A percentile compares a stretch with the other conserved stretches of the same genome.
phyloP scores from a whole-genome alignment of 2,888 invertebrate species.

The Amiota communis region DNA sequence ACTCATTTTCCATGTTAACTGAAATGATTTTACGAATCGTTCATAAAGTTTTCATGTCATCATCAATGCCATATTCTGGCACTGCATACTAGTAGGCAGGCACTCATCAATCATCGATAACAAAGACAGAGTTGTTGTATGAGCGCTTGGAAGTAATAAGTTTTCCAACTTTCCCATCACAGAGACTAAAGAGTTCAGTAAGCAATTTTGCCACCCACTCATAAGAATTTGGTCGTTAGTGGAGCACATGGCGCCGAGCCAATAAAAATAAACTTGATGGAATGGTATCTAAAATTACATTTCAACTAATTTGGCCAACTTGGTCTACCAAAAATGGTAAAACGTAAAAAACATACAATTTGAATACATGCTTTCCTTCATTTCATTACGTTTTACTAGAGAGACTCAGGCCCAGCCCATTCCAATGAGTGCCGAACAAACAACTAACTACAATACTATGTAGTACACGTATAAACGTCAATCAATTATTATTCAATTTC shows the following conservation, averaged over 20 bases:
- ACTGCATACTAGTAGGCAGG: conserved; percentile 4
- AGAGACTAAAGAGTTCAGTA: not conserved
- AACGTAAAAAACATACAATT: too few species aligned
- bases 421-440: too few species aligned
- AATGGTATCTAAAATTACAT: conserved; percentile 54
- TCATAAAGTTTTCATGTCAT: conserved; percentile 28
- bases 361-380: too few species aligned
- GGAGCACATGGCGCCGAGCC: conserved; percentile 19
- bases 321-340: not conserved
- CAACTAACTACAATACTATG: too few species aligned
- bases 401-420: too few species aligned
- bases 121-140: too few species aligned
- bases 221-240: not conserved
- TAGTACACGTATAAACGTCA: conserved; percentile 44
- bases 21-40: conserved; percentile 6
- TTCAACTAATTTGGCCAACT: conserved; percentile 51
- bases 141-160: too few species aligned
- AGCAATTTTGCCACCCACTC: conserved; percentile 4
- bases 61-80: conserved; percentile 24
- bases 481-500: conserved; percentile 66
- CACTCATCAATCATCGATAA: conserved; percentile 26
- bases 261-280: conserved; percentile 39
- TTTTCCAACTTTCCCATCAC: too few species aligned
- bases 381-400: too few species aligned
- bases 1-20: too few species aligned